Evolutionary conservation across 2,797 vertebrate genomes (phyloP).

Genomic region (Numenius phaeopus): DNA sequence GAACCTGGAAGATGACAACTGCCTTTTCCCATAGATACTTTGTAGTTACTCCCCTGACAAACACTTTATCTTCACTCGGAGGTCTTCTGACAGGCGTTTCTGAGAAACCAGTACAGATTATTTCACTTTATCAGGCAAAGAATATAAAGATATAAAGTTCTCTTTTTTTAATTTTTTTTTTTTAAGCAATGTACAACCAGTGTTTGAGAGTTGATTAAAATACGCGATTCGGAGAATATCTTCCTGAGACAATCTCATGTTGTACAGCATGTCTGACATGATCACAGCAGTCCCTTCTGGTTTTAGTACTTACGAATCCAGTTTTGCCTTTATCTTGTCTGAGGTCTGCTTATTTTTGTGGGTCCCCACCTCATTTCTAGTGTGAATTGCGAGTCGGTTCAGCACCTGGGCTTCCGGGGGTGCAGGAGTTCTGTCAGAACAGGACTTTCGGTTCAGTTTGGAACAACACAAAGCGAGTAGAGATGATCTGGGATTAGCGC

Average conservation of each 20-base stretch:
- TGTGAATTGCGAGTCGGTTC: neutral
- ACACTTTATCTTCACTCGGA: neutral
- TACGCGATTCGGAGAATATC: neutral
- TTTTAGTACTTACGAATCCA: neutral
- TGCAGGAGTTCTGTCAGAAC: neutral
- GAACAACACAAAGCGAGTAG: neutral
- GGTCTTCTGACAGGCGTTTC: neutral
- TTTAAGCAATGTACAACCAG: neutral
- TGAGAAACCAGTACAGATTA: neutral
- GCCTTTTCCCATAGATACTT: neutral
- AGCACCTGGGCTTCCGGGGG: neutral
- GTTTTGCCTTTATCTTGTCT: neutral
- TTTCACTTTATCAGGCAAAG: neutral
- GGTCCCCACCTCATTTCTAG: neutral
- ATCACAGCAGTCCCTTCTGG: neutral
- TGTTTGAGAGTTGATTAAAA: neutral
- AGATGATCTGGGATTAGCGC: constrained; percentile 12
- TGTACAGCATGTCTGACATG: neutral
- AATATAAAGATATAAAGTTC: neutral
- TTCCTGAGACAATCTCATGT: neutral
- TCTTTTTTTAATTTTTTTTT: neutral
- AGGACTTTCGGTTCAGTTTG: neutral
- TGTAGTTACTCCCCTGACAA: neutral
- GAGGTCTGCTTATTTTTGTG: neutral
- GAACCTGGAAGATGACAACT: neutral